Base-by-base conservation (phyloP, 2,888 invertebrate species). In the Latrodectus elegans region DNA sequence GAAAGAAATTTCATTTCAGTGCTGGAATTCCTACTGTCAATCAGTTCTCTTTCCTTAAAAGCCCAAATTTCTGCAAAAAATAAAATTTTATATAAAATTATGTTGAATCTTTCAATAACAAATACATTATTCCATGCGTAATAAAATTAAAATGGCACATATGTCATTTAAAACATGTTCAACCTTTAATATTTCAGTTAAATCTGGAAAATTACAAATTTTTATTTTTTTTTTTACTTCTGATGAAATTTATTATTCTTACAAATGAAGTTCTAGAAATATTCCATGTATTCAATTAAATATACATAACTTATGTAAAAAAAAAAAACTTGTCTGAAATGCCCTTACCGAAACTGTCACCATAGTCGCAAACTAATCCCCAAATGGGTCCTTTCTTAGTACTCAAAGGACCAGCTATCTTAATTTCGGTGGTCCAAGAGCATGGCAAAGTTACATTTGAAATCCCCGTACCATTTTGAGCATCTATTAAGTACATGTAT, bases 51-150 rank as follows among this genome's bases (percentile, higher is more conserved):
- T 6, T 83, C 76, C 60, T 38, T 49, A 26, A 83, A 83, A 76
- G 71, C 76, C 76, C 76, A 70, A 52, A 83, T 64, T 68, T 76
- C 83, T 83, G 70, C 70, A 82, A 74, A 83, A 4, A 38, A 38
- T 38, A 83, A 22, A 76, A 53, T 67, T 26, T 14, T 10, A 72
- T 67, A 67, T 64, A 22, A 77, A 51, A 49, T 8, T 14, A 49
- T n/a, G 52, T 17, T 26, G 51, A 74, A 83, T 83, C 83, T 75
- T 71, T 83, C 38, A 68, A 38, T 9, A 49, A 64, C 15, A 22
- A 26, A 10, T 22, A 0, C 68, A n/a, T n/a, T 9, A 64, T 17
- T 64, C 15, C 8, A 64, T n/a, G 17, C 15, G 15, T 64, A 15
- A 8, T 12, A 64, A 64, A 64, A 64, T n/a, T 15, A 17, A n/a